Base-by-base conservation (phyloP, 2,888 invertebrate genomes). In the Oxystoma pomonae region DNA sequence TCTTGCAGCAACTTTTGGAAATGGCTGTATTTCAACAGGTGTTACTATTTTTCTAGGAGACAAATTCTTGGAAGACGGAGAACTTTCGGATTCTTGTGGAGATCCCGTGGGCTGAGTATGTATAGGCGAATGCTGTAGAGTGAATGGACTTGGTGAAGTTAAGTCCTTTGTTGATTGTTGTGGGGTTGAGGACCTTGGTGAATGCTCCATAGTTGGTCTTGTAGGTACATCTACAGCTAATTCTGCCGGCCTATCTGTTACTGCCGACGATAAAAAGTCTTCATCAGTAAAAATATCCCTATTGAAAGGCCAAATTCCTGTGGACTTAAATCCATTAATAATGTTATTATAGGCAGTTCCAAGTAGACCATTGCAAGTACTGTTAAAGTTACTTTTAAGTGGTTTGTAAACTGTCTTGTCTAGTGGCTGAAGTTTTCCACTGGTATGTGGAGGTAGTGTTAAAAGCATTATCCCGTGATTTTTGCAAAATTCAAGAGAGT, bases 361-460 rank as follows among this genome's bases (percentile, higher is more conserved):
- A 19, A 63, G 22, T 53, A 63, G 51, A 19, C 49, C 62, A 61
- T 64, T 64, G 53, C 59, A 61, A 55, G 59, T 57, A 57, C 16
- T 52, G 58, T 61, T 61, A 18, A 57, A 64, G 16, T 59, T 59
- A 17, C 53, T 61, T 63, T 64, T 67, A 58, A 67, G 52, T 5
- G 66, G 63, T 60, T 66, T 66, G 57, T 60, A 68, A 18, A 67
- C 61, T 16, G 61, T 62, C 52, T 61, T 63, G 60, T 65, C 62
- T 5, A 67, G 51, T 20, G 67, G 63, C 55, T 67, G 67, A 18
- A 65, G 61, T 55, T 62, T 65, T 51, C 59, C 61, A 60, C 64
- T 67, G 22, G 62, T 65, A 56, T 65, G 63, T 50, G 64, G 63
- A 12, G 65, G 60, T 53, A 66, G 58, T 18, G 61, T 64, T 57